Percentiles rank a stretch among this genome's conserved stretches.
These are phyloP conservation scores for Galaxea fascicularis DNA, from an alignment of 92 coral and sea anemone species.

Conservation along the genomic window DNA sequence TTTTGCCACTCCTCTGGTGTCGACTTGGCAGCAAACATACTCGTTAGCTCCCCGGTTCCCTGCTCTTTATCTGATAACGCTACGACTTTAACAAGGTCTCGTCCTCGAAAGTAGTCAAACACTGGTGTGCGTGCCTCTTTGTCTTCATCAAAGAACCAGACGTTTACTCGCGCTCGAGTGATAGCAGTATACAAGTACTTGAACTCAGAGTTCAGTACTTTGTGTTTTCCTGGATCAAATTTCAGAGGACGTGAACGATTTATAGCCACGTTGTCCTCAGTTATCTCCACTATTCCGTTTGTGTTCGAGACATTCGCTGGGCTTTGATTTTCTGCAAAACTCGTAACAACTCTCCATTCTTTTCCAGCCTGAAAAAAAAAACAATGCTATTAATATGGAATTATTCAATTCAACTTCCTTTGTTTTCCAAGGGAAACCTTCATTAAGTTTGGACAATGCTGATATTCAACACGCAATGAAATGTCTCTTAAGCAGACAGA, in stretches of 20 bases:
- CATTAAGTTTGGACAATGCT: neutral
- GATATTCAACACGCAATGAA: too few relatives aligned
- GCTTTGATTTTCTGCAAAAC: constrained; percentile 33
- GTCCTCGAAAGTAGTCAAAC: constrained; percentile 74
- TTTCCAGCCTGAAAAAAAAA: constrained; percentile 61
- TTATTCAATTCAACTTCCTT: neutral
- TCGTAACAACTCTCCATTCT: constrained; percentile 78
- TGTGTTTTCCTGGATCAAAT: constrained; percentile 75
- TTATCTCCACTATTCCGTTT: constrained; percentile 65
- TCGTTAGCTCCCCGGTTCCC: constrained; percentile 46
- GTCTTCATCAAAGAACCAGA: constrained; percentile 86
- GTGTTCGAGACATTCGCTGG: constrained; percentile 3
- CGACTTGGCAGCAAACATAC: constrained; percentile 77
- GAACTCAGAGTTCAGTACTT: constrained; percentile 79
- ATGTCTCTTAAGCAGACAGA: neutral
- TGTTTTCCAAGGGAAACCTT: neutral
- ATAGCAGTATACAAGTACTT: constrained; percentile 81
- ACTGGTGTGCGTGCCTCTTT: constrained; percentile 73
- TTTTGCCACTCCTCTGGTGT: constrained; percentile 72
- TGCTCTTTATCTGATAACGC: constrained; percentile 37
- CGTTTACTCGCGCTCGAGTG: constrained; percentile 82
- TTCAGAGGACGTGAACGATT: constrained; percentile 67
- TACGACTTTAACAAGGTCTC: constrained; percentile 68
- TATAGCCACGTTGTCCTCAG: constrained; percentile 33
- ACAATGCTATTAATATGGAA: neutral